These are phyloP conservation scores for Cryptoblepharus egeriae DNA, from an alignment of 2,797 vertebrate species.

Conservation along the genomic window DNA sequence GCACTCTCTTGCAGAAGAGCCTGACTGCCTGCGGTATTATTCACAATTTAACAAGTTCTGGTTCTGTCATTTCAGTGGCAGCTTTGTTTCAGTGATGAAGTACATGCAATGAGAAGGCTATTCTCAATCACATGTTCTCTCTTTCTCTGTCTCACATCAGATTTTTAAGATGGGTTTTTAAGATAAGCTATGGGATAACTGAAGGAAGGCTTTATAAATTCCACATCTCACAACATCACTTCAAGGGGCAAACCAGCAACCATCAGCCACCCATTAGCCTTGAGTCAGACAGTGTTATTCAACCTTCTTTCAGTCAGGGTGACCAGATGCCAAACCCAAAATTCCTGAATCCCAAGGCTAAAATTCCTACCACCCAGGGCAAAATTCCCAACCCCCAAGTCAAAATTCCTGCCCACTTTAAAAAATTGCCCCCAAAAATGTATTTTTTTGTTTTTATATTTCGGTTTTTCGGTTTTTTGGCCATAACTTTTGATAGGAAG, in stretches of 20 bases:
- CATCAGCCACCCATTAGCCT: too few relatives aligned
- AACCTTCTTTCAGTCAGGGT: background rate
- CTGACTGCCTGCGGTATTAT: slow-evolving; percentile 68
- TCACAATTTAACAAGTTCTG: slow-evolving; percentile 65
- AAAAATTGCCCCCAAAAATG: too few relatives aligned
- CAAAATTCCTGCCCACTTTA: too few relatives aligned
- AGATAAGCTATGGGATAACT: background rate
- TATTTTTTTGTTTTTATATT: too few relatives aligned
- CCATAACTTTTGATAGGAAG: too few relatives aligned
- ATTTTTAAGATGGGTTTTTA: too few relatives aligned
- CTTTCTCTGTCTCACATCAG: background rate
- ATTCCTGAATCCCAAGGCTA: too few relatives aligned
- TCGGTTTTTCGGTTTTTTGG: too few relatives aligned
- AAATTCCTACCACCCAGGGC: too few relatives aligned
- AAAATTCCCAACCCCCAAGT: too few relatives aligned
- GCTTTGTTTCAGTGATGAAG: slow-evolving; percentile 64
- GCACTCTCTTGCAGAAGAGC: slow-evolving; percentile 69
- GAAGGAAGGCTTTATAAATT: background rate
- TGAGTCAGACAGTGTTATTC: background rate
- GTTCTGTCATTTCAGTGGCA: slow-evolving; percentile 64
- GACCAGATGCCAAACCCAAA: too few relatives aligned
- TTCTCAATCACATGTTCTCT: background rate
- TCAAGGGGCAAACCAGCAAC: background rate
- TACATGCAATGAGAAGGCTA: background rate
- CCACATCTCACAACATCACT: background rate